Percentiles rank a stretch among this genome's conserved stretches.
These are phyloP conservation scores for Lithophane ornitopus DNA, from an alignment of 2,888 invertebrate species.

Conservation along the genomic window DNA sequence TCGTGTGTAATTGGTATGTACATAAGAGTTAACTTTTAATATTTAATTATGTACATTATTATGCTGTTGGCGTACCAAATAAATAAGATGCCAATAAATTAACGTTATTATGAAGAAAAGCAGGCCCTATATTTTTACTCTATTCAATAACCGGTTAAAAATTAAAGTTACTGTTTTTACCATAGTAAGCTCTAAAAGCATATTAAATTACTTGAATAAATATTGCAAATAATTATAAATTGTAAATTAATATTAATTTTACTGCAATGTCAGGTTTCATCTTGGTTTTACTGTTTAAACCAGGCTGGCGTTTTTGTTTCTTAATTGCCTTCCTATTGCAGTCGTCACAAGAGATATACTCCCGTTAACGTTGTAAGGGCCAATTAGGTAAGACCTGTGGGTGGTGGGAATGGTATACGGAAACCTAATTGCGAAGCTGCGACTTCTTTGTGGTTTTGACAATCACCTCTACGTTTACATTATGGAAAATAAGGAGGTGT, in stretches of 20 bases:
- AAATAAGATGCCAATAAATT: background rate
- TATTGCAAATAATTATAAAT: background rate
- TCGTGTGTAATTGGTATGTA: too few species aligned
- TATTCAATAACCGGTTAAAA: background rate
- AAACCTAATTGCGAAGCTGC: background rate
- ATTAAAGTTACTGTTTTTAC: too few species aligned
- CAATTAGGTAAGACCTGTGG: constrained; percentile 1
- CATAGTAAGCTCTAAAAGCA: background rate
- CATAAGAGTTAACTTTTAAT: too few species aligned
- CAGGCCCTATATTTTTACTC: background rate
- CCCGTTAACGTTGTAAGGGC: background rate
- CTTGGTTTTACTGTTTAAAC: background rate
- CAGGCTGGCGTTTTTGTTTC: background rate
- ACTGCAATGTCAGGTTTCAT: background rate
- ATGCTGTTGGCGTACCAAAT: too few species aligned
- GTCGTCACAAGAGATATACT: background rate
- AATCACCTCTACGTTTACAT: background rate
- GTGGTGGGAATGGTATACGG: too few species aligned
- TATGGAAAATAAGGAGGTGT: background rate
- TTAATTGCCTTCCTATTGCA: background rate
- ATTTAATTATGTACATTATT: too few species aligned
- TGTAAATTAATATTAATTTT: background rate
- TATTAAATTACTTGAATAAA: background rate
- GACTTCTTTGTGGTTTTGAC: background rate
- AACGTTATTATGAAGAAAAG: background rate